Base-by-base conservation (phyloP, 2,797 vertebrate genomes). In the Clarias pachynema region DNA sequence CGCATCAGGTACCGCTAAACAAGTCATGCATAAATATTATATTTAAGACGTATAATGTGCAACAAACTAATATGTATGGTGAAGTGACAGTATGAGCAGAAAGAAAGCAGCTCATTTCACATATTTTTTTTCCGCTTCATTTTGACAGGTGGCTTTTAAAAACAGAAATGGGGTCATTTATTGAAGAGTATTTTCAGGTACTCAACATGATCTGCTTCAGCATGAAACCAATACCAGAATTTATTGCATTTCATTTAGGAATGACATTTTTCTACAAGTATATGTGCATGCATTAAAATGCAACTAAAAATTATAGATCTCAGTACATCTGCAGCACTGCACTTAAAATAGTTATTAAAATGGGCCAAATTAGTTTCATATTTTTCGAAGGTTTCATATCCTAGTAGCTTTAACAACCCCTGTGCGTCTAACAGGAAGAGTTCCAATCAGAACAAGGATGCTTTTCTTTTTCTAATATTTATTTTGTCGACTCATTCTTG, bases 111-210 rank as follows among this genome's bases (percentile, higher is more conserved):
- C n/a, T 53, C 3, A 31, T 81, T 5, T 68, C 26, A 81, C 14
- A 69, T 79, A 0, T 9, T 78, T 73, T 78, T 73, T 49, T 74
- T 3, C 92, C 3, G 0, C 29, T 24, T 59, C 31, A 24, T 59
- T 88, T 91, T 89, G 91, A 89, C 77, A 96, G 96, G 87, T 89
- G 92, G 86, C 91, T 97, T 91, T 89, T 96, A 90, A 97, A 95
- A 93, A 95, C 96, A 90, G 95, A 96, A 86, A 94, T 96, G 5
- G 95, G 96, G 87, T 95, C 95, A 0, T 97, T 96, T 91, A 95
- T 96, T 90, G 95, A 95, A 72, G 95, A 97, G 87, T 96, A 96
- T 89, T 96, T 96, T 81, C 96, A 97, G 96, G 96, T 97, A 94
- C 90, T 34, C 29, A 57, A 82, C 29, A 81, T 34, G 20, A 81